Conservation (phyloP, 2,113 vertebrate genomes). For the Stigmatopora argus region DNA sequence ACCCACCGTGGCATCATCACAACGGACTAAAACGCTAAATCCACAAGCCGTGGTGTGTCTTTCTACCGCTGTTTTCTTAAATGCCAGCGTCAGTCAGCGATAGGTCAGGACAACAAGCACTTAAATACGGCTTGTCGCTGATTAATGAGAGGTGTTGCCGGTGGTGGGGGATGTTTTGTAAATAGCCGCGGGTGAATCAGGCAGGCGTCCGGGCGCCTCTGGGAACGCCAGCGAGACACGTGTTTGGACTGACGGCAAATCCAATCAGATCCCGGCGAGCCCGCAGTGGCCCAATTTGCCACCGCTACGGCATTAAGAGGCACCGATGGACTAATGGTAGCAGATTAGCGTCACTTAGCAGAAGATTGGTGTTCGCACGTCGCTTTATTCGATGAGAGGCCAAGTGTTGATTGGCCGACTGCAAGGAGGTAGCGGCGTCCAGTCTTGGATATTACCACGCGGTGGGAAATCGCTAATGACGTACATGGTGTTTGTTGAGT, state of each 20-base stretch:
- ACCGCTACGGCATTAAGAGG: constrained; percentile 6
- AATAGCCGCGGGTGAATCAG: constrained; percentile 58
- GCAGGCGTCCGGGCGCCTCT: constrained; percentile 60
- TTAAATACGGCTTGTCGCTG: constrained; percentile 70
- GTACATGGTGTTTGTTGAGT: neutral
- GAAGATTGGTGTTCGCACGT: constrained; percentile 54
- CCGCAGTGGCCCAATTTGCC: constrained; percentile 62
- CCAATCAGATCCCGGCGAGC: constrained; percentile 66
- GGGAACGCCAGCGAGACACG: constrained; percentile 69
- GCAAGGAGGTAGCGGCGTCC: constrained; percentile 19
- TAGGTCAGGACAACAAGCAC: constrained; percentile 71
- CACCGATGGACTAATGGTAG: constrained; percentile 54
- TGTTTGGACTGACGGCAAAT: constrained; percentile 65
- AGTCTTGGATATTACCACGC: constrained; percentile 10
- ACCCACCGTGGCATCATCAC: constrained; percentile 51
- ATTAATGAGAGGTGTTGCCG: constrained; percentile 66
- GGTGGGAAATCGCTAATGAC: neutral
- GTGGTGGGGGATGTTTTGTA: constrained; percentile 62
- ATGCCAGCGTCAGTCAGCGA: constrained; percentile 70
- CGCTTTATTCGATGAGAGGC: constrained; percentile 56
- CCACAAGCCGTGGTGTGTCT: constrained; percentile 18
- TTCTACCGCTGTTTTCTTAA: constrained; percentile 69
- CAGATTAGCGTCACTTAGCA: constrained; percentile 64
- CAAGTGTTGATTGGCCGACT: constrained; percentile 49
- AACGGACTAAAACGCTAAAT: constrained; percentile 41